A percentile compares a stretch with the other conserved stretches of the same genome.
phyloP scores from a whole-genome alignment of 2,797 vertebrate genomes.

The Botia kubotai region DNA sequence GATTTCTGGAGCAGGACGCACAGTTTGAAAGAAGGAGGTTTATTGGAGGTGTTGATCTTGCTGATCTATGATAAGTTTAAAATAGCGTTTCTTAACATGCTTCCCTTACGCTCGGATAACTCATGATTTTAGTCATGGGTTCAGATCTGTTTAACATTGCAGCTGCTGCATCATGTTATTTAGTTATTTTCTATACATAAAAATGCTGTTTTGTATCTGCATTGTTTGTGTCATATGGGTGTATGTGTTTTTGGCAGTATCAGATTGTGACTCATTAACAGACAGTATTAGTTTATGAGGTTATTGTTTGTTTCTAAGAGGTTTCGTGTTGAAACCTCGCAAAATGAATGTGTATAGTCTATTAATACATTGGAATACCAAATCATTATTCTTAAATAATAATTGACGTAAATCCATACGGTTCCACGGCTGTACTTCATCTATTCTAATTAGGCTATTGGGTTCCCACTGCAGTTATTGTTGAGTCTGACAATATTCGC shows the following conservation, averaged over 20 bases:
- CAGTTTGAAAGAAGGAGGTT: background rate
- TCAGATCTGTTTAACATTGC: too few species aligned
- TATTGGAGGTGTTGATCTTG: background rate
- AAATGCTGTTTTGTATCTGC: too few species aligned
- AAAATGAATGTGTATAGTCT: background rate
- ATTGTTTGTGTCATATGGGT: too few species aligned
- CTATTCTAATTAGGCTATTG: too few species aligned
- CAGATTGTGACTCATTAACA: background rate
- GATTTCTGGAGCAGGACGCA: constrained; percentile 12
- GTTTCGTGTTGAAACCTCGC: background rate
- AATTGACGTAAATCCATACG: too few species aligned
- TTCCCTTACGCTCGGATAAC: background rate
- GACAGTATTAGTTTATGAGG: background rate
- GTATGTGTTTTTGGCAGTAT: too few species aligned
- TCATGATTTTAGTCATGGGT: background rate
- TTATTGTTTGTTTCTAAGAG: background rate
- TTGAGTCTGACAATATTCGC: too few species aligned
- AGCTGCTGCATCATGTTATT: too few species aligned
- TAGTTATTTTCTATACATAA: too few species aligned
- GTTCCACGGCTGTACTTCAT: too few species aligned
- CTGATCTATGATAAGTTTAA: constrained; percentile 9
- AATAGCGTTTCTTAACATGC: background rate
- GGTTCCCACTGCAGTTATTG: too few species aligned
- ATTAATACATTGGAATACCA: background rate
- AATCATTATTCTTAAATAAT: too few species aligned